Conservation (phyloP, 2,797 vertebrate genomes). For the Pygocentrus nattereri region DNA sequence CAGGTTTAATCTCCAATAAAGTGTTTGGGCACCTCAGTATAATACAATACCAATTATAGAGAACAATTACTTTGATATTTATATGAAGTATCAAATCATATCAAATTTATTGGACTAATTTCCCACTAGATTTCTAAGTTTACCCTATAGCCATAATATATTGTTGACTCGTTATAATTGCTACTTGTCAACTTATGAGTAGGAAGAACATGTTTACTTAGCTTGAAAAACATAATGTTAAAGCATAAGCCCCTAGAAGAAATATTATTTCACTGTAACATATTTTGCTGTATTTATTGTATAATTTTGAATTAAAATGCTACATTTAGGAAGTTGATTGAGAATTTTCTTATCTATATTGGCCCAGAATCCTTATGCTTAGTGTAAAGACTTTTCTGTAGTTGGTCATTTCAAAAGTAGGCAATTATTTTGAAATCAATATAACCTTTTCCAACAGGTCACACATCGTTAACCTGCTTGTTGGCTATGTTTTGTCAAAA, state of each 20-base stretch:
- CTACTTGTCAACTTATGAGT: no score
- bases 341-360: background rate
- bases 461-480: slow-evolving; percentile 30
- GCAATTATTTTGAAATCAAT: slow-evolving; percentile 29
- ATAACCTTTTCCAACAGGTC: slow-evolving; percentile 21
- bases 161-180: no score
- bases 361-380: no score
- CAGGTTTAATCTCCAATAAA: background rate
- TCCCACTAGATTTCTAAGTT: no score
- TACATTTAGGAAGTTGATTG: background rate
- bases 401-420: background rate
- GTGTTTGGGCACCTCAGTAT: background rate
- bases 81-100: no score
- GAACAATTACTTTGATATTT: no score
- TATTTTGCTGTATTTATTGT: background rate
- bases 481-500: slow-evolving; percentile 23
- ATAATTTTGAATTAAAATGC: background rate
- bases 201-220: no score
- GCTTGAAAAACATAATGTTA: no score
- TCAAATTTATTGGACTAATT: no score
- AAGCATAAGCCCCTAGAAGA: no score
- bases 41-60: background rate
- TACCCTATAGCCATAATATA: no score
- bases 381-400: background rate
- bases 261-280: background rate